These are phyloP conservation scores for Mesorhabditis sp. DNA, from an alignment of 2,888 invertebrate genomes.

Conservation along the genomic window DNA sequence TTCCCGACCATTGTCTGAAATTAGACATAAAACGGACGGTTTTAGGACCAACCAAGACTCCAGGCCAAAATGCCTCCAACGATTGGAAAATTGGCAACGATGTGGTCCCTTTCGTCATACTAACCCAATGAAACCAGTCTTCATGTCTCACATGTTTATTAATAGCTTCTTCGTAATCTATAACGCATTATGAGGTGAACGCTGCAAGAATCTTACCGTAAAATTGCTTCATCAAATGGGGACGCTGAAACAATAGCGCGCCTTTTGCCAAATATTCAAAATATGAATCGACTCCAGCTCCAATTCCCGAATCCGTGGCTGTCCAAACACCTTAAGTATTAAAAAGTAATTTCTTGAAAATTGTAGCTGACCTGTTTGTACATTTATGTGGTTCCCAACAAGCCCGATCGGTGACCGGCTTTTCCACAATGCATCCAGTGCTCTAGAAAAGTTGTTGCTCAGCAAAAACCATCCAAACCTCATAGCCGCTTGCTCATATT, in stretches of 20 bases:
- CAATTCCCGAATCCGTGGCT: conserved; percentile 93
- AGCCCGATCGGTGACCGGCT: conserved; percentile 70
- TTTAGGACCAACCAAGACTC: conserved; percentile 69
- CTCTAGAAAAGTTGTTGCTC: conserved; percentile 63
- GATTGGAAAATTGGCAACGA: conserved; percentile 97
- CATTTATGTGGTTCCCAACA: conserved; percentile 89
- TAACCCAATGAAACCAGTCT: conserved; percentile 98
- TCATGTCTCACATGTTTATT: conserved; percentile 73
- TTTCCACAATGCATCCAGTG: conserved; percentile 81
- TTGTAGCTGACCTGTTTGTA: conserved; percentile 73
- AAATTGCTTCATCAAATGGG: conserved; percentile 87
- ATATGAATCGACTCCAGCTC: conserved; percentile 72
- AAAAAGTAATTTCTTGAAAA: not conserved
- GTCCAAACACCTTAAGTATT: conserved; percentile 71
- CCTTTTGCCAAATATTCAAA: conserved; percentile 98
- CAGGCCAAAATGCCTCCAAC: conserved; percentile 96
- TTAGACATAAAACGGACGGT: not conserved
- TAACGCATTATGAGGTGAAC: conserved; percentile 10
- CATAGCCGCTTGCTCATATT: conserved; percentile 85
- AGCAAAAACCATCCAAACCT: conserved; percentile 50
- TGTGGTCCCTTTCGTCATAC: conserved; percentile 80
- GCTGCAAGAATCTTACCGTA: conserved; percentile 62
- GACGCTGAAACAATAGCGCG: conserved; percentile 80
- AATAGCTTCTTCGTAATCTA: conserved; percentile 62
- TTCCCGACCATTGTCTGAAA: conserved; percentile 71